Base-by-base conservation (phyloP, 2,797 vertebrate species). In the Mallotus villosus region DNA sequence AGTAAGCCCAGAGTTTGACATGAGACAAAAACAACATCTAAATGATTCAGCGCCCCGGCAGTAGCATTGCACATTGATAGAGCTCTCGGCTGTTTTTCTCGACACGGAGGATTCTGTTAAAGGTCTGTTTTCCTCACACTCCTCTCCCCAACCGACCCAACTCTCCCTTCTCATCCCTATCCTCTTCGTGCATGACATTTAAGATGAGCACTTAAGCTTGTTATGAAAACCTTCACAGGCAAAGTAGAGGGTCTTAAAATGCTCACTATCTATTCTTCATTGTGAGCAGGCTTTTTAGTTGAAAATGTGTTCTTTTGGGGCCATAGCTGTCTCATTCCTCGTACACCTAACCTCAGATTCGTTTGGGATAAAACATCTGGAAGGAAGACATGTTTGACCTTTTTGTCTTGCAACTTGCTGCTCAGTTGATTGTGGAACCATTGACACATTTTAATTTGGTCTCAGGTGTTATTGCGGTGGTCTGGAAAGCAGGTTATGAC, bases 41-140 rank as follows among this genome's bases (percentile, higher is more conserved):
- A 73, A 80, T 80, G 70, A 80, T 75, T 77, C 68, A 84, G 61
- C 75, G 67, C n/a, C 68, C 75, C 59, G 55, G 41, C 60, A 74
- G 77, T n/a, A 37, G 41, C 22, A 64, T 57, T 37, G 49, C 24
- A 0, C 66, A 70, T 67, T 57, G 70, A 25, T 55, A 51, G 74
- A n/a, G 32, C 68, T 68, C 51, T 22, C n/a, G 63, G 61, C 59
- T 57, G 32, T 68, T 75, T 67, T 55, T 58, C 70, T 46, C 58
- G 67, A 71, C 34, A 34, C 27, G 17, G 55, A 66, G 25, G 17
- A 71, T 24, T 57, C 53, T 58, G 24, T 32, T 65, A 32, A 68
- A 16, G 69, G 46, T 71, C 51, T 53, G 41, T 21, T 63, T 63
- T 63, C 51, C 27, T n/a, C n/a, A 7, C 37, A 29, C 24, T 62